Evolutionary conservation across 2,113 vertebrate species (phyloP), one percentile per base, ranked within the genome.

Genomic region (Sorex fumeus): DNA sequence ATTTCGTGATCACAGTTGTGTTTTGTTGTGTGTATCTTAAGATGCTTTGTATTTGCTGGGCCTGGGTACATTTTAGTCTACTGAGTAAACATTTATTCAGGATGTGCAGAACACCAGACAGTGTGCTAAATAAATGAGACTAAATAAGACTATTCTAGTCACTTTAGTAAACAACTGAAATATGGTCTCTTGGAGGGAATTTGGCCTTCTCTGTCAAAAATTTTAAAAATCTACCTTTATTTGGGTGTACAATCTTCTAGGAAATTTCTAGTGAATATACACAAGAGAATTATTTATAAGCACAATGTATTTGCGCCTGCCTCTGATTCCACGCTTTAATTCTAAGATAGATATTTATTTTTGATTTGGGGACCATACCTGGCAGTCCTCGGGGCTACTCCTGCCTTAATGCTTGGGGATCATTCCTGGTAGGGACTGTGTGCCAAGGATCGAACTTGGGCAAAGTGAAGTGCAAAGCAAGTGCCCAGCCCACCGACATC

Each of bases 211-310:
- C 34, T 89, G 72, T 53, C 36, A 85, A 79, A 79, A 87, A 40
- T 23, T 3, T 34, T 76, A 16, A 21, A 84, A 87, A 84, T 60
- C 2, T 30, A 50, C 30, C 78, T 93, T 78, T 53, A 43, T 72
- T 85, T 84, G 76, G 80, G 84, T 19, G 47, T 18, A 66, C 57
- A 87, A 27, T 82, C 94, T 86, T 84, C 30, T 69, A 77, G 85
- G 81, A 90, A 88, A 57, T 30, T 6, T 64, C 18, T 87, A 23
- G 15, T 77, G 84, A 92, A 86, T 40, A 91, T 71, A 71, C 1
- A 88, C 21, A 15, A 13, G 28, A 79, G 80, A 76, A 67, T 64
- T 45, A 43, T 32, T 70, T 32, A 34, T 34, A 85, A 66, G 53
- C 3, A 10, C 36, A 3, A 60, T 60, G 76, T 18, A 64, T 45